Conservation (phyloP, 2,797 vertebrate genomes). For the Ciconia nigra region DNA sequence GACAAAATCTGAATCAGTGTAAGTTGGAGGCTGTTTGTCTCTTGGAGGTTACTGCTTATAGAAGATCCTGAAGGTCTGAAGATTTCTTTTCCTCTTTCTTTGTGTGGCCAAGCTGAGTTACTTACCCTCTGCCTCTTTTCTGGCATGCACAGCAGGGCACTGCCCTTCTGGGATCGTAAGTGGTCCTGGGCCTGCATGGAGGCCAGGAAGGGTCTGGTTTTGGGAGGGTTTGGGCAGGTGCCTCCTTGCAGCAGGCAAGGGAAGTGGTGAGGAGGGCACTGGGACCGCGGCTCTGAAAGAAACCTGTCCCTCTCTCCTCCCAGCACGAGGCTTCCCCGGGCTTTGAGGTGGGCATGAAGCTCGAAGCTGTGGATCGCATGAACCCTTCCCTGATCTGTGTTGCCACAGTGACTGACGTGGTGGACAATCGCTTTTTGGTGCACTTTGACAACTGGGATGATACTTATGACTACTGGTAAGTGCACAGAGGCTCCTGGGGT, state of each 20-base stretch:
- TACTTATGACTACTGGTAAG: constrained; percentile 97
- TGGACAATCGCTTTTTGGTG: constrained; percentile 92
- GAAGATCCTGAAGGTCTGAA: background rate
- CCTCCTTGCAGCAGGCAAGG: background rate
- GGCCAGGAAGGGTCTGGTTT: background rate
- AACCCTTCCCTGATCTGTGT: constrained; percentile 97
- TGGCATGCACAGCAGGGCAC: background rate
- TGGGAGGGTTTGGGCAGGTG: background rate
- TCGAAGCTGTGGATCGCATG: constrained; percentile 98
- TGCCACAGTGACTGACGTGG: constrained; percentile 93
- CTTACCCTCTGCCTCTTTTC: background rate
- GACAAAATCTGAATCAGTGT: background rate
- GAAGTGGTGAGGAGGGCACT: background rate
- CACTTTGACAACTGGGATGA: constrained; percentile 99
- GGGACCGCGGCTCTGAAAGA: background rate
- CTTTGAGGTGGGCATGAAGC: constrained; percentile 94
- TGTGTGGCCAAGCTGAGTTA: background rate
- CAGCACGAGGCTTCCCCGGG: constrained; percentile 83
- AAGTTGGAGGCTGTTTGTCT: background rate
- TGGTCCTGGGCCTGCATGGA: background rate
- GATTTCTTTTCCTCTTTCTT: background rate
- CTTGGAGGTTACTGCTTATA: background rate
- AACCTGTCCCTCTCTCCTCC: background rate
- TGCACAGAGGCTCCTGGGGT: background rate
- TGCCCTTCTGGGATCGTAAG: background rate